These are phyloP conservation scores for Brachystomella parvula DNA, from an alignment of 1,140 invertebrate genomes.

Conservation along the genomic window DNA sequence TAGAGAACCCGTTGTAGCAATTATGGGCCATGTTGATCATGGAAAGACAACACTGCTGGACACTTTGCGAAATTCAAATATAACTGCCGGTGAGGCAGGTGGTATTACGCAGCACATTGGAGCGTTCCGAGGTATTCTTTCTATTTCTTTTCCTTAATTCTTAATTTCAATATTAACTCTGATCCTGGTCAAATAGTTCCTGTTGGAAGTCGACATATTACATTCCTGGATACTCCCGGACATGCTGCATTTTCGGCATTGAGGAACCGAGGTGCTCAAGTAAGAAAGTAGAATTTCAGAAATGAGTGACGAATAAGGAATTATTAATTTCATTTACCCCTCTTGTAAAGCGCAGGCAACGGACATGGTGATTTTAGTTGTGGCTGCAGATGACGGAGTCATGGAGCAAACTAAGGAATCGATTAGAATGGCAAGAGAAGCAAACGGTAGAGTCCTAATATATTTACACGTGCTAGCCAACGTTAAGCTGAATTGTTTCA, in stretches of 20 bases:
- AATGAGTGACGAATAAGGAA: background rate
- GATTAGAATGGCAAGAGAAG: conserved; percentile 64
- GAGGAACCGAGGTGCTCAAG: conserved; percentile 78
- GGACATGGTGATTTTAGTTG: conserved; percentile 91
- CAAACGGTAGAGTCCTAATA: conserved; percentile 50
- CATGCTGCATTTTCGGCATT: conserved; percentile 93
- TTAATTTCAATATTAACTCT: background rate
- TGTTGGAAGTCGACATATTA: conserved; percentile 49
- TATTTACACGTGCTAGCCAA: background rate
- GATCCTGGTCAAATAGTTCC: conserved; percentile 40
- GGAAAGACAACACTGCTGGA: conserved; percentile 92
- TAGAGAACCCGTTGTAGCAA: conserved; percentile 84
- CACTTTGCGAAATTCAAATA: conserved; percentile 69
- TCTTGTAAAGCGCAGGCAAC: conserved; percentile 50
- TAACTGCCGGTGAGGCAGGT: conserved; percentile 91
- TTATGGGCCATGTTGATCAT: conserved; percentile 99
- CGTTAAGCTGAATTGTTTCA: background rate
- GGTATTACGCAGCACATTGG: conserved; percentile 99
- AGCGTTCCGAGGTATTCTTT: conserved; percentile 64
- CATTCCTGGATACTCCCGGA: conserved; percentile 98
- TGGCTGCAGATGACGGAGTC: conserved; percentile 97
- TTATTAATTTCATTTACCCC: background rate
- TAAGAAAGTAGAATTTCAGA: conserved; percentile 38
- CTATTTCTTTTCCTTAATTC: conserved; percentile 4
- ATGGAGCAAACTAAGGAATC: conserved; percentile 93